Conservation (phyloP, 2,797 vertebrate species). For the Florisuga fusca region DNA sequence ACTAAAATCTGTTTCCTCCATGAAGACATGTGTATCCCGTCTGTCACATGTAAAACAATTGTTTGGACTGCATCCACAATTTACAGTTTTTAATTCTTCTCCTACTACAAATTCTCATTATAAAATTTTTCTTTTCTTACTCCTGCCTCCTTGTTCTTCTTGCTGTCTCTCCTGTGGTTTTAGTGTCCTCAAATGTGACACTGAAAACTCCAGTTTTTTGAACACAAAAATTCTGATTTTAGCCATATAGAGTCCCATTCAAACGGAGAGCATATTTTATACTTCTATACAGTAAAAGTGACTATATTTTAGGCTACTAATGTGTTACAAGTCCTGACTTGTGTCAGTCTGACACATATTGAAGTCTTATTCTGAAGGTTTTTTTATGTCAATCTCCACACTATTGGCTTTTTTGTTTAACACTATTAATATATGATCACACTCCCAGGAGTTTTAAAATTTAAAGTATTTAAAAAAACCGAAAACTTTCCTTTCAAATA, state of each 20-base stretch:
- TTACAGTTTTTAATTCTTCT: not conserved
- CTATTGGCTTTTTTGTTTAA: not conserved
- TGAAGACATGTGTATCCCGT: too few species aligned
- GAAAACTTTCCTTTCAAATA: not conserved
- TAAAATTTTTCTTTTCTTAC: not conserved
- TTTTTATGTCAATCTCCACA: not conserved
- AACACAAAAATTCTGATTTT: not conserved
- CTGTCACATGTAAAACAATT: not conserved
- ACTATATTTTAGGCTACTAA: not conserved
- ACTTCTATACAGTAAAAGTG: not conserved
- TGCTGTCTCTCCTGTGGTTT: not conserved
- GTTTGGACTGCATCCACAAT: not conserved
- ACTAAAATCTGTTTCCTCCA: too few species aligned
- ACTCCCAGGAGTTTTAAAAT: not conserved
- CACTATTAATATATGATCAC: not conserved
- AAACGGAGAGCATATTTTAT: not conserved
- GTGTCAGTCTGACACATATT: not conserved
- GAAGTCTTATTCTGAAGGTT: not conserved
- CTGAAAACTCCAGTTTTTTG: not conserved
- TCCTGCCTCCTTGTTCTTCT: not conserved
- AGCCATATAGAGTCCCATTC: not conserved
- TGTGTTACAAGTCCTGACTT: not conserved
- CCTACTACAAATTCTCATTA: not conserved
- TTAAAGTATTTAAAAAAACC: not conserved
- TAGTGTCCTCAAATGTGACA: not conserved